Conservation (phyloP, 2,113 vertebrate genomes). For the Centrocercus urophasianus region DNA sequence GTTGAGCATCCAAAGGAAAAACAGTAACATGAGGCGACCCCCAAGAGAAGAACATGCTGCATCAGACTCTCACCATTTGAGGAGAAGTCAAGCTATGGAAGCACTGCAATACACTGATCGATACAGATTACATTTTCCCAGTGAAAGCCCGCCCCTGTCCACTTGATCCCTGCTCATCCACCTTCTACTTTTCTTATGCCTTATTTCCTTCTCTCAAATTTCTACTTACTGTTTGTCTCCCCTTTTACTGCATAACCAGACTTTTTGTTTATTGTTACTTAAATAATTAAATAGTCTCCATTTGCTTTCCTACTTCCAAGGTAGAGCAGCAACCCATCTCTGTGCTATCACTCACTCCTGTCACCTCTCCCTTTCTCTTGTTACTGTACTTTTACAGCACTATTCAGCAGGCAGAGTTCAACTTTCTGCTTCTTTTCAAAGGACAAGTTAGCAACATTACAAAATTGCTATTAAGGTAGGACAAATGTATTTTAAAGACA, state of each 20-base stretch:
- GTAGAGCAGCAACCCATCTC: neutral
- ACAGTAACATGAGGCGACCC: neutral
- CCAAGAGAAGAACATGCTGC: neutral
- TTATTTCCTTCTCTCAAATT: neutral
- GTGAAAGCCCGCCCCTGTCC: neutral
- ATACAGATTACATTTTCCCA: neutral
- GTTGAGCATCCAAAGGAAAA: neutral
- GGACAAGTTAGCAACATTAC: neutral
- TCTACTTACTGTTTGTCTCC: neutral
- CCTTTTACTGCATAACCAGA: neutral
- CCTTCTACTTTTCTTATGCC: neutral
- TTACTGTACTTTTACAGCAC: neutral
- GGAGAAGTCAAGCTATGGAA: neutral
- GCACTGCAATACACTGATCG: neutral
- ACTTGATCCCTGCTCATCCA: neutral
- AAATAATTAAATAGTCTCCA: constrained; percentile 43
- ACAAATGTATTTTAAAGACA: neutral
- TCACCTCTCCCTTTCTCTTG: neutral
- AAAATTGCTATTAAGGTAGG: neutral
- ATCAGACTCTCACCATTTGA: neutral
- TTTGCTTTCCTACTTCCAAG: constrained; percentile 10
- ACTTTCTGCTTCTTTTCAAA: constrained; percentile 1
- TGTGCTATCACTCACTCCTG: neutral
- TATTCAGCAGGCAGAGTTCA: neutral
- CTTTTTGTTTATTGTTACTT: constrained; percentile 39